Evolutionary conservation across 2,113 vertebrate species (phyloP), one percentile per base, ranked within the genome.

Genomic region (Ceyx margarethae): DNA sequence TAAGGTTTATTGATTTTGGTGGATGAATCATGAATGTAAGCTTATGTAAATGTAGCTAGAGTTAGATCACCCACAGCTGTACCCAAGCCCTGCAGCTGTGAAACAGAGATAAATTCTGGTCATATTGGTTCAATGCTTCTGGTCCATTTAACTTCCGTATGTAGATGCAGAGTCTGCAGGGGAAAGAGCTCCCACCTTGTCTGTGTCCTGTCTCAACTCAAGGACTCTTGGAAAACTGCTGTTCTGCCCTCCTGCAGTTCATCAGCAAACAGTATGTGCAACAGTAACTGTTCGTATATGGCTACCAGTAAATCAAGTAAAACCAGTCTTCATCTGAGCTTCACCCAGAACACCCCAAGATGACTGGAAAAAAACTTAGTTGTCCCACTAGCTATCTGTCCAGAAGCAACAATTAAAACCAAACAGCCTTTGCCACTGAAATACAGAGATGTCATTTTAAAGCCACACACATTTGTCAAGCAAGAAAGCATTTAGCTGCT

Each of bases 361-460:
- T 53, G 11, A 65, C n/a, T 16, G 7, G n/a, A 21, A 78, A 64
- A 69, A 48, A 40, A 2, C 28, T 66, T 48, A 18, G 11, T 29
- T 74, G 31, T 87, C 16, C 35, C 19, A 3, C 56, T 71, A 57
- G 23, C 11, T 90, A 71, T 19, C 86, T 81, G 11, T 21, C 68
- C 46, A 95, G 75, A 69, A 90, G 53, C 28, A 92, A 42, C 22
- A 79, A 85, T 65, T 87, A 76, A 87, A 89, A 69, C 25, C 50
- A 25, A 89, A 72, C 6, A 89, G 21, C 15, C 7, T 71, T 81
- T 80, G 64, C n/a, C 57, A 75, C 43, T 51, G 56, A 82, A 91
- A 85, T 56, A 45, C 71, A 79, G 54, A 76, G 45, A 42, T 65
- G 48, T 42, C 4, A 0, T 88, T 93, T 75, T 61, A 83, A 81